Evolutionary conservation across 2,797 vertebrate species (phyloP).

Genomic region (Zenarchopterus dispar): DNA sequence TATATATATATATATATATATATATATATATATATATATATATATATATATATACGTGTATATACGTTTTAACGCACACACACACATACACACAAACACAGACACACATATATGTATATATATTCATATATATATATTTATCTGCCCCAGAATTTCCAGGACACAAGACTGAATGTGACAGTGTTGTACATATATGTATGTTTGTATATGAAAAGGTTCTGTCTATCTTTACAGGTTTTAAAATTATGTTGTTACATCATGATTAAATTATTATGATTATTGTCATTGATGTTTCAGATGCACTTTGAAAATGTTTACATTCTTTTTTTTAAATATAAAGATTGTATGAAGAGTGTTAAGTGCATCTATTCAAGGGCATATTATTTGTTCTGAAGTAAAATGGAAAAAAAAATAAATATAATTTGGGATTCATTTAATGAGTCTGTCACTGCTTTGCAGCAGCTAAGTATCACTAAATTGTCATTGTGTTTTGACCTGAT

Average conservation of each 20-base stretch:
- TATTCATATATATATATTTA: slow-evolving; percentile 7
- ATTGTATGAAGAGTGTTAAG: slow-evolving; percentile 52
- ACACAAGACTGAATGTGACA: slow-evolving; percentile 63
- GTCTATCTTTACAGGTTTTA: slow-evolving; percentile 37
- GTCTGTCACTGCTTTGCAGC: background rate
- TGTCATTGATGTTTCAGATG: slow-evolving; percentile 62
- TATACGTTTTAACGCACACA: too few relatives aligned
- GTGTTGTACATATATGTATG: slow-evolving; percentile 56
- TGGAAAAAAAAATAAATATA: slow-evolving; percentile 53
- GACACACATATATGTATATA: slow-evolving; percentile 13
- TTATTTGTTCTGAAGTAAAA: slow-evolving; percentile 46
- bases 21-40: too few relatives aligned
- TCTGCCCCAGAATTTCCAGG: slow-evolving; percentile 30
- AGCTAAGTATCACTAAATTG: background rate
- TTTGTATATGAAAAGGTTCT: slow-evolving; percentile 35
- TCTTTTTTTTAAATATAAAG: slow-evolving; percentile 35
- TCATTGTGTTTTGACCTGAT: background rate
- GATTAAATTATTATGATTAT: slow-evolving; percentile 58
- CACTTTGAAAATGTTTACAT: slow-evolving; percentile 75
- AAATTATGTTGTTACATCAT: slow-evolving; percentile 37
- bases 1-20: too few relatives aligned
- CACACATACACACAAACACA: background rate
- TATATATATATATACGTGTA: too few relatives aligned
- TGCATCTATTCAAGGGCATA: slow-evolving; percentile 33
- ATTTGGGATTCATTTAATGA: slow-evolving; percentile 23